Percentiles rank a stretch among this genome's conserved stretches.
These are phyloP conservation scores for Hyaena hyaena DNA, from an alignment of 2,113 vertebrate genomes.

Conservation along the genomic window DNA sequence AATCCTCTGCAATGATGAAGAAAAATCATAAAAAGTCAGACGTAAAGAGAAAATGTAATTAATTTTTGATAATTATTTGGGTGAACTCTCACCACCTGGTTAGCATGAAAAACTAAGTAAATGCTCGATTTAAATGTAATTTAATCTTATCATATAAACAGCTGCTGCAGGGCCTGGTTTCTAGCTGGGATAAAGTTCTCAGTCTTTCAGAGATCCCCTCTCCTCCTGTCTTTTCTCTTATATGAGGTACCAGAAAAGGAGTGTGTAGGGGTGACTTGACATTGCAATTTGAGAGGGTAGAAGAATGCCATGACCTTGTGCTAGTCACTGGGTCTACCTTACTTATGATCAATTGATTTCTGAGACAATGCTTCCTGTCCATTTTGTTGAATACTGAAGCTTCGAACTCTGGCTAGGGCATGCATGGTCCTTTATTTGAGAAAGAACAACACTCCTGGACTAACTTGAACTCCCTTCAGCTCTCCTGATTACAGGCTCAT, in stretches of 20 bases:
- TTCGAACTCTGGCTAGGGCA: background rate
- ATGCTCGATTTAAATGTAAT: background rate
- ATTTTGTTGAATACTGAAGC: background rate
- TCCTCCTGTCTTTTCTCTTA: background rate
- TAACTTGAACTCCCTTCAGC: background rate
- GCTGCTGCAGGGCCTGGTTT: background rate
- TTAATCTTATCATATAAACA: background rate
- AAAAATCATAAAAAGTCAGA: background rate
- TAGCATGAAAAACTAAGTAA: background rate
- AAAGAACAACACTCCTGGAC: background rate
- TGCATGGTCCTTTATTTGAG: background rate
- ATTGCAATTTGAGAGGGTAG: background rate
- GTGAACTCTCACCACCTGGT: background rate
- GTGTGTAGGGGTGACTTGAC: background rate
- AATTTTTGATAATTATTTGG: slow-evolving; percentile 8
- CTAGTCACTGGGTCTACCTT: background rate
- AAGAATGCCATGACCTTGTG: background rate
- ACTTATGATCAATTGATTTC: background rate
- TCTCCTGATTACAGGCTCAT: background rate
- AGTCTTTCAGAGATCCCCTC: background rate
- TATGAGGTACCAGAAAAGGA: background rate
- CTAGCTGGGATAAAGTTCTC: background rate
- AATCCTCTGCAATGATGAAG: background rate
- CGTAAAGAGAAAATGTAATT: slow-evolving; percentile 4
- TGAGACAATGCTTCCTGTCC: background rate